Conservation (phyloP, 2,113 vertebrate genomes). For the Pionites leucogaster region DNA sequence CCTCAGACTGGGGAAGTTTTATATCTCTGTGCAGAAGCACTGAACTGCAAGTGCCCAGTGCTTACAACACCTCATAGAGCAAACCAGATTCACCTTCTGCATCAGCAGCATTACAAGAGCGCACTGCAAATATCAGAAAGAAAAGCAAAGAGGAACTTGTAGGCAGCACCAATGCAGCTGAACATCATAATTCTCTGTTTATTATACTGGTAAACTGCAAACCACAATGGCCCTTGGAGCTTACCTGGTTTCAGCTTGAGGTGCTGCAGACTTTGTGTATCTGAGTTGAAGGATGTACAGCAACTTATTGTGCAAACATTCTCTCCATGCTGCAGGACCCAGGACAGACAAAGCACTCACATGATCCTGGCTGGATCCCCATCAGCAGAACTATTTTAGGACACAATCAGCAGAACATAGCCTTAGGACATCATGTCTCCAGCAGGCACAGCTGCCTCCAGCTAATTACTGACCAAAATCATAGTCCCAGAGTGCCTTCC, state of each 20-base stretch:
- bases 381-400: neutral
- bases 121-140: neutral
- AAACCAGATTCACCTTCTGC: neutral
- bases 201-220: neutral
- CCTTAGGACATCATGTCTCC: neutral
- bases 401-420: neutral
- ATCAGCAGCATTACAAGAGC: neutral
- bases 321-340: neutral
- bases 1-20: neutral
- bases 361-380: neutral
- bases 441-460: neutral
- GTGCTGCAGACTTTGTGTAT: neutral
- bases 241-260: neutral
- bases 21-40: neutral
- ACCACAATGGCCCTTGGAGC: neutral
- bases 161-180: neutral
- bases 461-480: neutral
- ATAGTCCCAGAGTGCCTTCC: neutral
- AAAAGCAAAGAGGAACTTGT: neutral
- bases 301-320: neutral
- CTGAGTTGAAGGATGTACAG: neutral
- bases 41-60: neutral
- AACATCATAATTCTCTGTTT: neutral
- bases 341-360: neutral
- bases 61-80: neutral